These are phyloP conservation scores for Charadrius vociferus DNA, from an alignment of 2,113 vertebrate species.

Conservation along the genomic window DNA sequence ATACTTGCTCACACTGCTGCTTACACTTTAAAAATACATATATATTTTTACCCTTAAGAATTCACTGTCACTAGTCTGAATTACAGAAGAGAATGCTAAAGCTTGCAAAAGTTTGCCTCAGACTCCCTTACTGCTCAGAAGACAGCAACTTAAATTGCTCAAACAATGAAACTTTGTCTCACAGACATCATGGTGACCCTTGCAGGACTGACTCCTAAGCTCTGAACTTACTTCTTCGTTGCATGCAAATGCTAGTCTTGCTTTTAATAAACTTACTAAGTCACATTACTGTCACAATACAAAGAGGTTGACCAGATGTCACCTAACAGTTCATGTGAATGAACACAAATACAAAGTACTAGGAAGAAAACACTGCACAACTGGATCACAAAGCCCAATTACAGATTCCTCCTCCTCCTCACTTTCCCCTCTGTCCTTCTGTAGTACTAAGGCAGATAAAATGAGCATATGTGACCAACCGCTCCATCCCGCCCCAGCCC, in stretches of 20 bases:
- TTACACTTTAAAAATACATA: neutral
- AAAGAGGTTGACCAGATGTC: neutral
- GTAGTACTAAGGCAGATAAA: neutral
- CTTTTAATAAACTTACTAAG: neutral
- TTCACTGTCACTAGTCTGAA: neutral
- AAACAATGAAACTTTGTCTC: neutral
- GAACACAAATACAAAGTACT: neutral
- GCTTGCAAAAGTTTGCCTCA: neutral
- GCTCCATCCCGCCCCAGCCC: neutral
- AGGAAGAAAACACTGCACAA: neutral
- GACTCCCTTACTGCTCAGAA: neutral
- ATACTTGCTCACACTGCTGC: neutral
- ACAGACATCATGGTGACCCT: neutral
- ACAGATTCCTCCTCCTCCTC: neutral
- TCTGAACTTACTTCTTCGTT: fast-evolving
- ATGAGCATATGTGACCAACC: neutral
- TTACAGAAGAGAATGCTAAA: neutral
- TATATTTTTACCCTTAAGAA: neutral
- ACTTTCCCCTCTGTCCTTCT: neutral
- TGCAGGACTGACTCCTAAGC: neutral
- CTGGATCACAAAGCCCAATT: neutral
- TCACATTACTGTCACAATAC: neutral
- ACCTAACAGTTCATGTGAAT: neutral
- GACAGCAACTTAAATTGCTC: neutral
- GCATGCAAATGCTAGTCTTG: neutral